Conservation (phyloP, 2,113 vertebrate genomes). For the Nematolebias whitei region DNA sequence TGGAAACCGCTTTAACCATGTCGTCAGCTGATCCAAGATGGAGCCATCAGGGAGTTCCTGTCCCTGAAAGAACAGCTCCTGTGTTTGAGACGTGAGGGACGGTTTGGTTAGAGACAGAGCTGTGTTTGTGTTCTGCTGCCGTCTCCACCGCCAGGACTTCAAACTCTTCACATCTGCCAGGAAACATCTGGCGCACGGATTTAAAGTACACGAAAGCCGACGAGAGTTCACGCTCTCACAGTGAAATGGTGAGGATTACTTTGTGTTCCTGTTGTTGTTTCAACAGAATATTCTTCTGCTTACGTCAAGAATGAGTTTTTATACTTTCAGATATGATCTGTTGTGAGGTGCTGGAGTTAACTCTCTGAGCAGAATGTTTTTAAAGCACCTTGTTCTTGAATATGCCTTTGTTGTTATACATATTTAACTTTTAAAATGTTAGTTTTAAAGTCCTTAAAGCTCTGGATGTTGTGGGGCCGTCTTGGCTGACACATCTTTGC, state of each 20-base stretch:
- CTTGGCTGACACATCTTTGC: too few species aligned
- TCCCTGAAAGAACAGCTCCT: not conserved
- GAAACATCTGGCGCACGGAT: not conserved
- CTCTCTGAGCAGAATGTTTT: too few species aligned
- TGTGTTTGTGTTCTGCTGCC: constrained; percentile 13
- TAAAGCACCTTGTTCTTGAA: too few species aligned
- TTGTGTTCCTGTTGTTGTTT: not conserved
- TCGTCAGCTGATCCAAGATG: not conserved
- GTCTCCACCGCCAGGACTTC: not conserved
- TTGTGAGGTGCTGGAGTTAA: too few species aligned
- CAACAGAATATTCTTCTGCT: too few species aligned
- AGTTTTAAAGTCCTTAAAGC: too few species aligned
- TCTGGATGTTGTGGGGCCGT: too few species aligned
- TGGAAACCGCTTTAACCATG: not conserved
- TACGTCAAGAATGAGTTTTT: too few species aligned
- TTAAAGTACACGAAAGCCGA: not conserved
- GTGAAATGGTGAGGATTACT: not conserved
- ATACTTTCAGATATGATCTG: too few species aligned
- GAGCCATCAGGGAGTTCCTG: not conserved
- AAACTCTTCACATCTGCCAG: not conserved
- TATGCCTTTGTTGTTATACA: too few species aligned
- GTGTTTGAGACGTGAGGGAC: not conserved
- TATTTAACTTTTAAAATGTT: too few species aligned
- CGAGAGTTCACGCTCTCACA: not conserved
- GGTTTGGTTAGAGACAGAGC: not conserved